These are phyloP conservation scores for Diloba caeruleocephala DNA, from an alignment of 2,888 invertebrate species.

Conservation along the genomic window DNA sequence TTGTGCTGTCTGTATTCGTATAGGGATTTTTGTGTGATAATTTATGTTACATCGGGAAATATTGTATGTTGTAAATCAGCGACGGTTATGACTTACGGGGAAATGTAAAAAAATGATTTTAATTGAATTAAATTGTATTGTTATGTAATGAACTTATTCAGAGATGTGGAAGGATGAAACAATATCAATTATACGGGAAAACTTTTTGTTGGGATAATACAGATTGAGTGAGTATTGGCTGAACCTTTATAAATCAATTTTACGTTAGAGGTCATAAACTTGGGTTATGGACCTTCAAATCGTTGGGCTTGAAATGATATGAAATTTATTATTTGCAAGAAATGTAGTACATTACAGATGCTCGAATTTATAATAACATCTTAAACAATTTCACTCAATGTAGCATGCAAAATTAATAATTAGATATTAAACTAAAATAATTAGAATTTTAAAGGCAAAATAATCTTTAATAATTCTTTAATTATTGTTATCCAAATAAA, in stretches of 20 bases:
- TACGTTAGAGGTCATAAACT: neutral
- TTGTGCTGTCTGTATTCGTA: slow-evolving; percentile 51
- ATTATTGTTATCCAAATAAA: too few species aligned
- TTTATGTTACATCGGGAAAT: slow-evolving; percentile 48
- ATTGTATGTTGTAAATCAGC: slow-evolving; percentile 43
- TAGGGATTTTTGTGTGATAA: slow-evolving; percentile 42
- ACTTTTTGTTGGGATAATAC: slow-evolving; percentile 23
- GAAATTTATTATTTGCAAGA: too few species aligned
- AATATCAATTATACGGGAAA: slow-evolving; percentile 37
- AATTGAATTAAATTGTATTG: slow-evolving; percentile 53
- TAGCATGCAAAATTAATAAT: too few species aligned
- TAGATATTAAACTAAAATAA: too few species aligned
- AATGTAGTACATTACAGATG: too few species aligned
- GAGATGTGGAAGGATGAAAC: slow-evolving; percentile 10
- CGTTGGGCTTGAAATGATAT: too few species aligned
- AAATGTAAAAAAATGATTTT: slow-evolving; percentile 36
- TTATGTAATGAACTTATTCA: slow-evolving; percentile 24
- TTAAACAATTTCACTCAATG: too few species aligned
- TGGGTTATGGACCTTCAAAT: neutral
- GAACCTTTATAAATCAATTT: neutral
- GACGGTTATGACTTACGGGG: slow-evolving; percentile 47
- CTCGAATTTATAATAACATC: too few species aligned
- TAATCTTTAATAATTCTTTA: too few species aligned
- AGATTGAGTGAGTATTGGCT: neutral
- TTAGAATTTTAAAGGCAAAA: too few species aligned